Evolutionary conservation across 2,113 vertebrate species (phyloP), one percentile per base, ranked within the genome.

Genomic region (Muntiacus reevesi): DNA sequence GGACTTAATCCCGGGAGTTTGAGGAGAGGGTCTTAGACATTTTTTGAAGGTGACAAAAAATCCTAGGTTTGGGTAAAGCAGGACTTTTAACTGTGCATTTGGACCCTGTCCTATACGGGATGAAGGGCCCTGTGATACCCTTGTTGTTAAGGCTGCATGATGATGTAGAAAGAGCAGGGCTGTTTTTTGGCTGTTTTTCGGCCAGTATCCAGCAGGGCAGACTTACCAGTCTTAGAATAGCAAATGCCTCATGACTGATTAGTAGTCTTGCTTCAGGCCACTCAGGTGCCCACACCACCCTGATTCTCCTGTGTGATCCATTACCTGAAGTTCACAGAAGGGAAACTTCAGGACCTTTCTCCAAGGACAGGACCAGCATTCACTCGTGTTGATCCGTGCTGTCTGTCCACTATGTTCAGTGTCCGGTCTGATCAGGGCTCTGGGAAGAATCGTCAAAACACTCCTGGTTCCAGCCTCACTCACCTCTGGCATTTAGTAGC

Each of bases 71-170:
- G 47, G 59, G 27, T 45, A 45, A 43, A 55, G 36, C 59, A 50
- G 67, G n/a, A 7, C 64, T 54, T 15, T 21, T 16, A 5, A 3
- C 33, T 54, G 0, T 74, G 12, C 21, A 45, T 67, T 74, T 85
- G 59, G 36, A 17, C 30, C 15, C 4, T 30, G 30, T 47, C 10
- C 16, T 33, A 0, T 2, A 1, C 4, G 27, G 33, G n/a, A 28
- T 36, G 33, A 5, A n/a, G 4, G 4, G 23, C 19, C 33, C 45
- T 33, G 13, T 8, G 2, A 54, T 28, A 6, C 0, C 28, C 21
- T 40, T 76, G 30, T 14, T 36, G 60, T 74, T n/a, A 95, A 83
- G 30, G 47, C 36, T 30, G 2, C 14, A 5, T 33, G 60, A 55
- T 40, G 40, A 10, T 19, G 2, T 13, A 1, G 13, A 54, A 47